phyloP scores from a whole-genome alignment of 2,888 invertebrate genomes.

The Polydrusus cervinus region DNA sequence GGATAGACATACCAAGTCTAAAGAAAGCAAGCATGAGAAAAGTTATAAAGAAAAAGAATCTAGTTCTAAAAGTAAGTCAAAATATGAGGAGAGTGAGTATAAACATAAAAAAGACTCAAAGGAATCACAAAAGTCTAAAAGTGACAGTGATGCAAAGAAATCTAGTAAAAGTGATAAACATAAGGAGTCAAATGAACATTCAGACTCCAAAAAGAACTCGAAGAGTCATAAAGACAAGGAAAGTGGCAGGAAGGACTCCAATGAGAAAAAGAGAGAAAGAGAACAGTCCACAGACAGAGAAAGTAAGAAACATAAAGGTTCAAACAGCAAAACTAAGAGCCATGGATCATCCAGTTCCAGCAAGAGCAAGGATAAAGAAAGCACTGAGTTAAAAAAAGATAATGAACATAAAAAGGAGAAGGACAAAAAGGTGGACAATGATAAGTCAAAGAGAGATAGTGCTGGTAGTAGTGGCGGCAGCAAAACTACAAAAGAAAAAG shows the following conservation, averaged over 20 bases:
- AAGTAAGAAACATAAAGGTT: conserved; percentile 49
- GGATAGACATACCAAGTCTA: conserved; percentile 39
- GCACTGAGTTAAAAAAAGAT: conserved; percentile 18
- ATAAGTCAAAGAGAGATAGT: conserved; percentile 61
- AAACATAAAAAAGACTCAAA: conserved; percentile 21
- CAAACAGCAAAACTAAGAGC: conserved; percentile 47
- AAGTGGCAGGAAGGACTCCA: not conserved
- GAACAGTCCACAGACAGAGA: conserved; percentile 31
- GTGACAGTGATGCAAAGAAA: conserved; percentile 28
- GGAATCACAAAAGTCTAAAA: conserved; percentile 22
- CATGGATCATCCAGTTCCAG: conserved; percentile 47
- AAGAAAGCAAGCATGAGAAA: conserved; percentile 22
- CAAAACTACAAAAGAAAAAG: conserved; percentile 43
- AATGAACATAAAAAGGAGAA: conserved; percentile 49
- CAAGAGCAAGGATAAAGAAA: conserved; percentile 49
- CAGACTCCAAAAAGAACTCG: conserved; percentile 14
- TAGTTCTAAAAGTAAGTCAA: conserved; percentile 30
- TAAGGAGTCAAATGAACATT: conserved; percentile 11
- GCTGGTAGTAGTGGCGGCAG: conserved; percentile 12
- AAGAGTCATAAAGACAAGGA: conserved; percentile 40
- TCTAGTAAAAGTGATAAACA: conserved; percentile 41
- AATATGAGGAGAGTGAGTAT: conserved; percentile 17
- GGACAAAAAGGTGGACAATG: conserved; percentile 54
- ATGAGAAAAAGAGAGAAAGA: conserved; percentile 52
- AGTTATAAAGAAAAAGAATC: conserved; percentile 33